Percentiles rank a stretch among this genome's conserved stretches.
Evolutionary conservation across 2,888 invertebrate species (phyloP).

Genomic region (Elysia crispata): DNA sequence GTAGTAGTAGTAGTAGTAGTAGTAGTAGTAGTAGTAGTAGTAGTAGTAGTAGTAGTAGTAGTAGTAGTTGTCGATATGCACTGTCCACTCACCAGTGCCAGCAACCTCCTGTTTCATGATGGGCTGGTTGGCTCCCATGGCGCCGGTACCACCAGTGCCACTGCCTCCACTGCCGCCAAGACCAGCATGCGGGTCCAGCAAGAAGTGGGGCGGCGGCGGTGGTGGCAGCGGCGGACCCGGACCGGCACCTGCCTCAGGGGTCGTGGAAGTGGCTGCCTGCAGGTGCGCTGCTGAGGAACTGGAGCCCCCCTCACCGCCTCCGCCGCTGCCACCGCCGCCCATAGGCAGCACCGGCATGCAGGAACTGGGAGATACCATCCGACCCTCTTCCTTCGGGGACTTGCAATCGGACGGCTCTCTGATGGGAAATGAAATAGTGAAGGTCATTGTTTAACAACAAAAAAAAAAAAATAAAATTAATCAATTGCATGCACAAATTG

Average conservation of each 20-base stretch:
- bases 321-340: constrained; percentile 41
- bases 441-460: neutral
- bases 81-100: constrained; percentile 42
- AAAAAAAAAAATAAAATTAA: constrained; percentile 22
- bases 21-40: constrained; percentile 14
- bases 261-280: constrained; percentile 67
- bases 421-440: constrained; percentile 18
- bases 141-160: too few species aligned
- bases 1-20: neutral
- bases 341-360: constrained; percentile 57
- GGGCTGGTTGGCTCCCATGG: constrained; percentile 29
- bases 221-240: constrained; percentile 47
- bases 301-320: constrained; percentile 31
- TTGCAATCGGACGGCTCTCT: constrained; percentile 54
- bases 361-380: constrained; percentile 59
- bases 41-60: constrained; percentile 25
- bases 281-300: constrained; percentile 43
- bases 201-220: constrained; percentile 43
- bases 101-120: constrained; percentile 51
- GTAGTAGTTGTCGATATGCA: neutral
- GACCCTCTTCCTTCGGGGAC: constrained; percentile 53
- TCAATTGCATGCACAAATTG: neutral
- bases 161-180: constrained; percentile 27
- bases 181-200: constrained; percentile 36
- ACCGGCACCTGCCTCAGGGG: constrained; percentile 56